Conservation (phyloP, 2,888 invertebrate genomes). For the Zhengitettix transpicula region DNA sequence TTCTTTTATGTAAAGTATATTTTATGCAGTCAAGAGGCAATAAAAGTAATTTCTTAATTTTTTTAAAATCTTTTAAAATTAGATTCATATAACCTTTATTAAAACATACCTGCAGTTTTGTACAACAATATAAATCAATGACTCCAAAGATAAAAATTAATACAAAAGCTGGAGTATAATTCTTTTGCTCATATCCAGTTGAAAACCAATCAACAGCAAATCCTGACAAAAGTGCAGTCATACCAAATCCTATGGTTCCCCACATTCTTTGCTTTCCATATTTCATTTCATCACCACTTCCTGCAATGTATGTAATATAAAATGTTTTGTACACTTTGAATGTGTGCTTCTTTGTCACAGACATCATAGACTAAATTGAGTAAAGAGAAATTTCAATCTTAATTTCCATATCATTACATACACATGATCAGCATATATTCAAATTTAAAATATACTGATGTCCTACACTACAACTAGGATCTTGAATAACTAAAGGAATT, state of each 20-base stretch:
- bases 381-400: no score
- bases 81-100: constrained; percentile 4
- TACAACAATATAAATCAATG: constrained; percentile 50
- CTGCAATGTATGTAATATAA: constrained; percentile 27
- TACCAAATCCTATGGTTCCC: constrained; percentile 68
- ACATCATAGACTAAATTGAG: no score
- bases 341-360: no score
- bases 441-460: no score
- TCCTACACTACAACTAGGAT: no score
- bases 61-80: background rate
- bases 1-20: no score
- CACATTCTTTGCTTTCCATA: constrained; percentile 69
- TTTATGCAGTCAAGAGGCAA: no score
- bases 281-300: constrained; percentile 44
- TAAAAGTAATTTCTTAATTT: background rate
- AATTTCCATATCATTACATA: no score
- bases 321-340: background rate
- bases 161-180: constrained; percentile 56
- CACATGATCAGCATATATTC: no score
- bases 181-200: constrained; percentile 32
- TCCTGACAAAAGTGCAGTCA: constrained; percentile 54
- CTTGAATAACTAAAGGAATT: no score
- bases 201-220: constrained; percentile 51
- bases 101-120: constrained; percentile 36
- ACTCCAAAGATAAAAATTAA: constrained; percentile 45